Percentiles rank a stretch among this genome's conserved stretches.
Conservation (phyloP, 2,888 invertebrate species). For the Reticulitermes lucifugus region DNA sequence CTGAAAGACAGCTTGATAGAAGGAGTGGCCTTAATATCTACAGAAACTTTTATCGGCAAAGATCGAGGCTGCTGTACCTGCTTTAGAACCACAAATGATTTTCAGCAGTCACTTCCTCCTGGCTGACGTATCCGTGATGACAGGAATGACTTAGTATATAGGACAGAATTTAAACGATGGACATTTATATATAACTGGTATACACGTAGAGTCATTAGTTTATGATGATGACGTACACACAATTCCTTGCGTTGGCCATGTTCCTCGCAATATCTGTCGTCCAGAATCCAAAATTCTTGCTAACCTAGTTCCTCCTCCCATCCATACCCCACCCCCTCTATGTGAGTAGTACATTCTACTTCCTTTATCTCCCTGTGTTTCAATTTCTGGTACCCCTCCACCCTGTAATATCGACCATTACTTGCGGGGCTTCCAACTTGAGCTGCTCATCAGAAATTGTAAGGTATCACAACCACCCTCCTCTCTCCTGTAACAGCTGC, state of each 20-base stretch:
- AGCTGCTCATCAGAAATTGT: slow-evolving; percentile 49
- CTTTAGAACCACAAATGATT: too few species aligned
- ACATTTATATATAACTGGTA: neutral
- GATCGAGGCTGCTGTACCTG: too few species aligned
- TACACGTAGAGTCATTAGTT: neutral
- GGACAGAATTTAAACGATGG: neutral
- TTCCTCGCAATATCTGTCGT: neutral
- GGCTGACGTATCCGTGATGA: neutral
- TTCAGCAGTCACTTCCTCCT: too few species aligned
- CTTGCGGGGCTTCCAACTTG: slow-evolving; percentile 47
- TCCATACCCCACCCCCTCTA: neutral
- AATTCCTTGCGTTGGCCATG: neutral
- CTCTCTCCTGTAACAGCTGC: neutral
- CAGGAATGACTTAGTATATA: neutral
- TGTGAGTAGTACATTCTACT: neutral
- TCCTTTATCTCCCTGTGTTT: slow-evolving; percentile 2
- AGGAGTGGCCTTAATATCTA: too few species aligned
- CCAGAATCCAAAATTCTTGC: neutral
- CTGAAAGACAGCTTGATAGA: too few species aligned
- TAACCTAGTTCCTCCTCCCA: neutral
- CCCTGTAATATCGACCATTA: slow-evolving; percentile 21
- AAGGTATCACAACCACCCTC: slow-evolving; percentile 33
- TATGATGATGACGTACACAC: neutral
- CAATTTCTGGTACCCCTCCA: neutral
- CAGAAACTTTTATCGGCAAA: too few species aligned